Evolutionary conservation across 2,888 invertebrate genomes (phyloP).

Genomic region (Xanthorhoe designata): DNA sequence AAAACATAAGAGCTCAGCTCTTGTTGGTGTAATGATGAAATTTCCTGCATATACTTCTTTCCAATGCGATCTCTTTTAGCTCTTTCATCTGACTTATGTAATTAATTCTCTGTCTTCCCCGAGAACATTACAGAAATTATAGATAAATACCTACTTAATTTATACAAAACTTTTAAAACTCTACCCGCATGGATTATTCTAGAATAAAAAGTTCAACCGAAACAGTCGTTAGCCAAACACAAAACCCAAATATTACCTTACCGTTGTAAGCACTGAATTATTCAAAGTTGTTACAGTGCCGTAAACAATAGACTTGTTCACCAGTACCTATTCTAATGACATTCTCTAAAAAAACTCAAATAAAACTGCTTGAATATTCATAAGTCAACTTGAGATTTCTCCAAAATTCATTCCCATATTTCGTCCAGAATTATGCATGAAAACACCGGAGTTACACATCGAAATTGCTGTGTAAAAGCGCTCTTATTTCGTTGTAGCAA

Average conservation of each 20-base stretch:
- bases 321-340: constrained; percentile 17
- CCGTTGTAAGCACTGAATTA: constrained; percentile 1
- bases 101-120: too few species aligned
- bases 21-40: too few species aligned
- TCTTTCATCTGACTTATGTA: too few species aligned
- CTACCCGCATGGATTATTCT: too few species aligned
- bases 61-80: too few species aligned
- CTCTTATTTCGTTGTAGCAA: constrained; percentile 27
- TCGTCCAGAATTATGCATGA: constrained; percentile 44
- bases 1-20: too few species aligned
- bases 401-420: constrained; percentile 47
- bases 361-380: constrained; percentile 38
- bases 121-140: too few species aligned
- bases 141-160: too few species aligned
- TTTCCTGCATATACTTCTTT: too few species aligned
- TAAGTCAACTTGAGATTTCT: constrained; percentile 37
- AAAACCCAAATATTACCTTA: neutral
- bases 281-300: constrained; percentile 13
- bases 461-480: constrained; percentile 23
- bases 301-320: constrained; percentile 17
- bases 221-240: neutral
- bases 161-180: too few species aligned
- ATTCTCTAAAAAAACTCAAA: constrained; percentile 30
- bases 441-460: constrained; percentile 33
- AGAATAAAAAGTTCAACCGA: too few species aligned